Percentiles rank a stretch among this genome's conserved stretches.
phyloP scores from a whole-genome alignment of 1,140 invertebrate species.

The Pentalonia nigronervosa region DNA sequence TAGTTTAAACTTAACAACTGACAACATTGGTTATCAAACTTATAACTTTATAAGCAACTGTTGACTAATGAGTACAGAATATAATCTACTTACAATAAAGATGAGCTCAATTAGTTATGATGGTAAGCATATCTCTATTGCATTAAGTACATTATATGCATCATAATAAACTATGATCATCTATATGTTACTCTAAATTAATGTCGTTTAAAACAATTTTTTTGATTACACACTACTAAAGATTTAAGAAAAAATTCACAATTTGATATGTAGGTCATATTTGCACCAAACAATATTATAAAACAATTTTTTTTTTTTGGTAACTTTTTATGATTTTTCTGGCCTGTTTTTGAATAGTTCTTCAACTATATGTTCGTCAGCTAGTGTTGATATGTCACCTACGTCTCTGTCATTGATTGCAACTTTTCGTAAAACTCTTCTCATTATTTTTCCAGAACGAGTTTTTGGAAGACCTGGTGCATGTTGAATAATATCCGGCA shows the following conservation, averaged over 20 bases:
- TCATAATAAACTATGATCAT: background rate
- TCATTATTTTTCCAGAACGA: slow-evolving; percentile 97
- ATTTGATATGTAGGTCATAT: slow-evolving; percentile 49
- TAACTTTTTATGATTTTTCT: slow-evolving; percentile 58
- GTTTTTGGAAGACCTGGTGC: slow-evolving; percentile 95
- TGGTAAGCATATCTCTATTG: background rate
- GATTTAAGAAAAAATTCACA: slow-evolving; percentile 13
- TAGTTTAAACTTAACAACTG: slow-evolving; percentile 40
- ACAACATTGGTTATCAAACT: slow-evolving; percentile 9
- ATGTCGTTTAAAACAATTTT: background rate
- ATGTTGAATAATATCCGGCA: slow-evolving; percentile 92
- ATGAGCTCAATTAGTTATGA: background rate
- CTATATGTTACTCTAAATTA: background rate
- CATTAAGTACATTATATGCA: slow-evolving; percentile 3
- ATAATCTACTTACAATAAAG: slow-evolving; percentile 16
- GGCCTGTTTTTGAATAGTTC: slow-evolving; percentile 78
- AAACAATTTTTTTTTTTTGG: background rate
- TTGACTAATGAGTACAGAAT: background rate
- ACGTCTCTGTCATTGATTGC: slow-evolving; percentile 86
- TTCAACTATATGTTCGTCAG: slow-evolving; percentile 85
- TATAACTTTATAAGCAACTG: background rate
- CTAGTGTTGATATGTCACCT: slow-evolving; percentile 91
- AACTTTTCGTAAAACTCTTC: slow-evolving; percentile 91
- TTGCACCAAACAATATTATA: slow-evolving; percentile 13
- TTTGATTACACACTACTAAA: slow-evolving; percentile 17